Percentiles rank a stretch among this genome's conserved stretches.
These are phyloP conservation scores for Dendronephthya gigantea DNA, from an alignment of 64 coral and sea anemone genomes.

Conservation along the genomic window DNA sequence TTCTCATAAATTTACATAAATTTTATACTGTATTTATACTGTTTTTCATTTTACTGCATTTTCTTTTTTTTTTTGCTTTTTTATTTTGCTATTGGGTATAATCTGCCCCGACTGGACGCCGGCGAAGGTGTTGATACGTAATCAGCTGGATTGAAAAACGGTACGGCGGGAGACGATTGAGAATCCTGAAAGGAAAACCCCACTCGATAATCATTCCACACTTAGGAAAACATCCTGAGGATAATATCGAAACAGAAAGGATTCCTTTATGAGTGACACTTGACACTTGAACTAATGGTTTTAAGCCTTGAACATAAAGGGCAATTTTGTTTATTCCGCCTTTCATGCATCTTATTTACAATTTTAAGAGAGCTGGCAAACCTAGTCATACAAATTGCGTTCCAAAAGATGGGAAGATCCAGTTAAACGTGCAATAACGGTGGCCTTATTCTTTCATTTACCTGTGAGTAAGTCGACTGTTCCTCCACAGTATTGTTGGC, in stretches of 20 bases:
- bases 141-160: neutral
- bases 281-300: too few species aligned
- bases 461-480: neutral
- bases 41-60: neutral
- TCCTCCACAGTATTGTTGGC: neutral
- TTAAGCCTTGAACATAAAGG: too few species aligned
- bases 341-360: too few species aligned
- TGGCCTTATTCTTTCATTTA: neutral
- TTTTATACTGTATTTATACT: neutral
- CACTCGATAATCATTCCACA: too few species aligned
- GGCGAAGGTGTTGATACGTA: neutral
- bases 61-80: neutral
- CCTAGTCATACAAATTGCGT: too few species aligned
- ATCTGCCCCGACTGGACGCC: neutral
- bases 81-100: neutral
- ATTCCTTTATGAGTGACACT: too few species aligned
- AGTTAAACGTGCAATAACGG: neutral
- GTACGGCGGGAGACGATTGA: neutral
- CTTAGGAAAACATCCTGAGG: too few species aligned
- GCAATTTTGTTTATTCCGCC: too few species aligned
- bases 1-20: neutral
- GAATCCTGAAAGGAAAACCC: neutral
- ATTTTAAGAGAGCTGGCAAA: too few species aligned
- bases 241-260: too few species aligned
- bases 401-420: too few species aligned